Conservation (phyloP, 30 jellyfish, hydroid and myxozoan genomes). For the Aurelia aurita region DNA sequence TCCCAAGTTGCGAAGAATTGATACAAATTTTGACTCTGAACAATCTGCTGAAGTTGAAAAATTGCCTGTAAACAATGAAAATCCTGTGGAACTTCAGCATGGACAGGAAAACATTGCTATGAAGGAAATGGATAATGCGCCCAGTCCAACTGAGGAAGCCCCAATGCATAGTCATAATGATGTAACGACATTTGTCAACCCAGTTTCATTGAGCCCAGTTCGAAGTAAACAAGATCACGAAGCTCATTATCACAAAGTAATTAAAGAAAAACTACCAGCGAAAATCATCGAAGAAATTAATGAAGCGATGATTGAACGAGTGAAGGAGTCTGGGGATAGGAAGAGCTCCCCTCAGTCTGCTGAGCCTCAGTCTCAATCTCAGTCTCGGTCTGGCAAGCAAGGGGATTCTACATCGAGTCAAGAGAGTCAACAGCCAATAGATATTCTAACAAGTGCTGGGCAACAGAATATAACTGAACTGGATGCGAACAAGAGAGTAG, state of each 20-base stretch:
- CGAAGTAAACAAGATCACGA: not conserved
- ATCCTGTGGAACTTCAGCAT: no score
- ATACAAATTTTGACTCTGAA: no score
- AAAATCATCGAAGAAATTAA: slow-evolving; percentile 50
- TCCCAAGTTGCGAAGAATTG: no score
- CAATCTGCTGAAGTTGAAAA: no score
- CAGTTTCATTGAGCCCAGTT: not conserved
- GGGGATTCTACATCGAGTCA: slow-evolving; percentile 2
- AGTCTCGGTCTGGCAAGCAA: not conserved
- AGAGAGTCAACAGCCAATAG: not conserved
- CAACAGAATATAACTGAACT: slow-evolving; percentile 13
- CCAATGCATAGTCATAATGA: not conserved
- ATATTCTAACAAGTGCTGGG: not conserved
- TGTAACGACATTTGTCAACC: not conserved
- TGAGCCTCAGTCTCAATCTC: not conserved
- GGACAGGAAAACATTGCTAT: no score
- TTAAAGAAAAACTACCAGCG: slow-evolving; percentile 38
- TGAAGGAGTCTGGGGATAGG: slow-evolving; percentile 62
- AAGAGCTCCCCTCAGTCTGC: not conserved
- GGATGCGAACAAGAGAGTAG: slow-evolving; percentile 38
- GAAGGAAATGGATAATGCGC: no score
- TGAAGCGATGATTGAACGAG: slow-evolving; percentile 52
- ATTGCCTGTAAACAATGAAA: no score
- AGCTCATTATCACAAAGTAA: slow-evolving; percentile 1
- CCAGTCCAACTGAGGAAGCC: no score